Evolutionary conservation across 2,888 invertebrate species (phyloP).

Genomic region (Lymantria dispar): DNA sequence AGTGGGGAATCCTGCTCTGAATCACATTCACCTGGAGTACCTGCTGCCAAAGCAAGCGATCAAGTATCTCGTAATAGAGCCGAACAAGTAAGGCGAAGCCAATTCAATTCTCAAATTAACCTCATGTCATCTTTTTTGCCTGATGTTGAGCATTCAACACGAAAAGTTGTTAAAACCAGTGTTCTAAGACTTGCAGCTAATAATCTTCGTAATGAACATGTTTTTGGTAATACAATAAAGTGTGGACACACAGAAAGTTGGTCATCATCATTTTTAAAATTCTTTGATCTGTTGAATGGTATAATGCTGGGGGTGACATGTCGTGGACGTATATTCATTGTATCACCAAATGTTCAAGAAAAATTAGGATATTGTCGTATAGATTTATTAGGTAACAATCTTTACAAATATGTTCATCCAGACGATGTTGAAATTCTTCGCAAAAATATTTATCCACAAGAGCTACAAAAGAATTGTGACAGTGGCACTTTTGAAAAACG

Average conservation of each 20-base stretch:
- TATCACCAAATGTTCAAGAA: slow-evolving; percentile 92
- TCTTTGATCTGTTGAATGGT: slow-evolving; percentile 87
- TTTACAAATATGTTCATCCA: slow-evolving; percentile 91
- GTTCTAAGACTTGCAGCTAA: slow-evolving; percentile 93
- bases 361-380: slow-evolving; percentile 93
- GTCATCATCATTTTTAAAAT: slow-evolving; percentile 82
- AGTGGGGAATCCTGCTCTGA: slow-evolving; percentile 74
- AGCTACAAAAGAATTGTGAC: slow-evolving; percentile 64
- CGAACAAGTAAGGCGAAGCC: slow-evolving; percentile 95
- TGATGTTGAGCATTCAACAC: slow-evolving; percentile 90
- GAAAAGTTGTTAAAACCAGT: slow-evolving; percentile 95
- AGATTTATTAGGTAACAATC: slow-evolving; percentile 94
- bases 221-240: slow-evolving; percentile 80
- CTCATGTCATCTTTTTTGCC: slow-evolving; percentile 92
- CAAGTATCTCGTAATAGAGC: slow-evolving; percentile 93
- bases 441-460: slow-evolving; percentile 84
- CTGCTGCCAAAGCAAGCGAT: slow-evolving; percentile 83
- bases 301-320: slow-evolving; percentile 91
- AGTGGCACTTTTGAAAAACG: slow-evolving; percentile 66
- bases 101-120: slow-evolving; percentile 92
- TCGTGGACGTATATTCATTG: slow-evolving; percentile 91
- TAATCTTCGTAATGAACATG: slow-evolving; percentile 90
- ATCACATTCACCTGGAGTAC: slow-evolving; percentile 67
- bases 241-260: slow-evolving; percentile 73
- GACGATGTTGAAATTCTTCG: slow-evolving; percentile 91